phyloP scores from a whole-genome alignment of 1,140 invertebrate genomes.

The Drosophila saltans region DNA sequence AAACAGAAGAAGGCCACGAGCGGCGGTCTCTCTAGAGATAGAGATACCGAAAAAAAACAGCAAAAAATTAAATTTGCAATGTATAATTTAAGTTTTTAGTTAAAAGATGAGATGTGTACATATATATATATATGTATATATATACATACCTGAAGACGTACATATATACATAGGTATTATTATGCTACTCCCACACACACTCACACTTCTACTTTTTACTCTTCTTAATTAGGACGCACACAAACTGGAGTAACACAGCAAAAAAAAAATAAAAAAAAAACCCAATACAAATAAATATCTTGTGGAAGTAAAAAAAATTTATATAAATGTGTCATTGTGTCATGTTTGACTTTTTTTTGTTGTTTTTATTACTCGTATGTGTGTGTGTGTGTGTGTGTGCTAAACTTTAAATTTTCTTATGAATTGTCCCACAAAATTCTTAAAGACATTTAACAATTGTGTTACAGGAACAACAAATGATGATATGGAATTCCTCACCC shows the following conservation, averaged over 20 bases:
- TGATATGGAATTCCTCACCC: too few species aligned
- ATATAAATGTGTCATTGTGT: slow-evolving; percentile 54
- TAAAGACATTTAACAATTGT: too few species aligned
- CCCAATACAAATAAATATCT: slow-evolving; percentile 1
- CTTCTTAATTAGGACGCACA: slow-evolving; percentile 23
- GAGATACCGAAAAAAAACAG: not conserved
- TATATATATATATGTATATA: too few species aligned
- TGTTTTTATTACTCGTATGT: slow-evolving; percentile 24
- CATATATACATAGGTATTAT: not conserved
- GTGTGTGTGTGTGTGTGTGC: not conserved
- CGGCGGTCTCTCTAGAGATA: not conserved
- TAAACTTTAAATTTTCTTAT: too few species aligned
- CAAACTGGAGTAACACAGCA: slow-evolving; percentile 20
- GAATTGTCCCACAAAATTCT: too few species aligned
- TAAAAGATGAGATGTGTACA: too few species aligned
- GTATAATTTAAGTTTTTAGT: too few species aligned
- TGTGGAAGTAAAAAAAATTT: too few species aligned
- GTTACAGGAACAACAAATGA: too few species aligned
- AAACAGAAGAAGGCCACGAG: slow-evolving; percentile 5
- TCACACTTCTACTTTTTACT: too few species aligned
- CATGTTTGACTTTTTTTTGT: slow-evolving; percentile 51
- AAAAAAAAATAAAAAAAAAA: not conserved
- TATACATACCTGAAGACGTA: too few species aligned
- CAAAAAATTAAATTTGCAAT: too few species aligned
- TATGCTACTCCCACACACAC: not conserved